Evolutionary conservation across 2,113 vertebrate species (phyloP).

Genomic region (Dasyornis broadbenti): DNA sequence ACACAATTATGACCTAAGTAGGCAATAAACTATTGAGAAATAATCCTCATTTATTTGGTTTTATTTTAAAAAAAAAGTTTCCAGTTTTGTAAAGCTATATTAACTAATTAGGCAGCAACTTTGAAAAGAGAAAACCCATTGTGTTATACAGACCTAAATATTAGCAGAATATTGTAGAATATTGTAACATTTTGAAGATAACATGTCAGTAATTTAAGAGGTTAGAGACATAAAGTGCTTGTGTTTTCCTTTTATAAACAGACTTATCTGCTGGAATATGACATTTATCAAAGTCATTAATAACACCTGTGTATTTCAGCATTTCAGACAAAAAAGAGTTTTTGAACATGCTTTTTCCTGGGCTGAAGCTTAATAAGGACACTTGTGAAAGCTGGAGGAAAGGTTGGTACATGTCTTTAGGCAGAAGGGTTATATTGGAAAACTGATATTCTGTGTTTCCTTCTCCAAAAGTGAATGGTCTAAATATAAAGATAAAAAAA

Average conservation of each 20-base stretch:
- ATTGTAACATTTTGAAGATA: background rate
- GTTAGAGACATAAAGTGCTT: background rate
- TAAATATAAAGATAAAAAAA: background rate
- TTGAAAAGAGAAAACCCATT: background rate
- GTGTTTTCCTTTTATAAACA: background rate
- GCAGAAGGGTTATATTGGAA: background rate
- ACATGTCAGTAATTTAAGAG: background rate
- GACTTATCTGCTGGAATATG: background rate
- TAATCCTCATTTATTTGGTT: background rate
- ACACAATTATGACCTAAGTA: background rate
- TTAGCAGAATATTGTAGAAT: background rate
- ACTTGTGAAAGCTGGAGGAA: background rate
- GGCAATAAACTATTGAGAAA: background rate
- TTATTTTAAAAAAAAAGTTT: background rate
- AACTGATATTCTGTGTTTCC: background rate
- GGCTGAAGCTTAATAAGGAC: background rate
- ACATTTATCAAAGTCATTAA: background rate
- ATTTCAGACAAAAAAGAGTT: background rate
- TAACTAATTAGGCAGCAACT: background rate
- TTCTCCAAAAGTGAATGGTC: background rate
- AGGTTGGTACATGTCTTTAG: background rate
- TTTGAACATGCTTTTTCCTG: background rate
- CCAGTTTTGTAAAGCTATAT: background rate
- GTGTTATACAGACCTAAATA: background rate
- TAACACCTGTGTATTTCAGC: background rate